Evolutionary conservation across 2,888 invertebrate genomes (phyloP).

Genomic region (Priocnemis perturbator): DNA sequence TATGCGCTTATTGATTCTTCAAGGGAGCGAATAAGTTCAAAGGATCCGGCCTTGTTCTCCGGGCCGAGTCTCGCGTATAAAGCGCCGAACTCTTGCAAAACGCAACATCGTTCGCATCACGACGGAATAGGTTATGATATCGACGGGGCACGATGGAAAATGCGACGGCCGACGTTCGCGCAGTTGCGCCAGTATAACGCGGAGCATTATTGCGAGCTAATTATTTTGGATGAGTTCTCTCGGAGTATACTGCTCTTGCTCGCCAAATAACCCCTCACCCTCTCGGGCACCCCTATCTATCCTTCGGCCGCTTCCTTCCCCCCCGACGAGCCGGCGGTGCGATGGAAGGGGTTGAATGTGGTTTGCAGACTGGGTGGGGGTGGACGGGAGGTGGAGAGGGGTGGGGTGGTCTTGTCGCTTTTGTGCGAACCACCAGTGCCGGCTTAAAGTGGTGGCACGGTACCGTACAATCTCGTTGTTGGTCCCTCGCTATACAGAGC

Average conservation of each 20-base stretch:
- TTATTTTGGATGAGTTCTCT: slow-evolving; percentile 44
- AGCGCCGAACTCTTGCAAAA: background rate
- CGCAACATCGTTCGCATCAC: no score
- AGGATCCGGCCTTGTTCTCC: background rate
- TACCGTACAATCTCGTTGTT: slow-evolving; percentile 11
- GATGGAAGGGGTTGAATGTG: slow-evolving; percentile 1
- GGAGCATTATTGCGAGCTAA: slow-evolving; percentile 38
- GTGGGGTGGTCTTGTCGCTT: slow-evolving; percentile 17
- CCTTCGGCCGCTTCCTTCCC: slow-evolving; percentile 14
- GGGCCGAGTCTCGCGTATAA: background rate
- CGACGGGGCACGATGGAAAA: background rate
- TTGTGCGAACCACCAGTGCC: slow-evolving; percentile 16
- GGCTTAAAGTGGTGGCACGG: slow-evolving; percentile 16
- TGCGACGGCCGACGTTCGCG: background rate
- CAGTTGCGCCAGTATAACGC: background rate
- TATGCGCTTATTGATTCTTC: slow-evolving; percentile 2
- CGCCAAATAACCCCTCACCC: slow-evolving; percentile 17
- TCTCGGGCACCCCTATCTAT: slow-evolving; percentile 4
- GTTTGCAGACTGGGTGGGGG: background rate
- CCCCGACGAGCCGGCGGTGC: background rate
- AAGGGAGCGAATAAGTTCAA: slow-evolving; percentile 19
- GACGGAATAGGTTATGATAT: background rate
- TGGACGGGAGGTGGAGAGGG: background rate
- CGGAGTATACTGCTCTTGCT: slow-evolving; percentile 18
- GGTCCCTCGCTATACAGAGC: background rate